Conservation (phyloP, 92 coral and sea anemone species). For the Parazoanthus atlanticus region DNA sequence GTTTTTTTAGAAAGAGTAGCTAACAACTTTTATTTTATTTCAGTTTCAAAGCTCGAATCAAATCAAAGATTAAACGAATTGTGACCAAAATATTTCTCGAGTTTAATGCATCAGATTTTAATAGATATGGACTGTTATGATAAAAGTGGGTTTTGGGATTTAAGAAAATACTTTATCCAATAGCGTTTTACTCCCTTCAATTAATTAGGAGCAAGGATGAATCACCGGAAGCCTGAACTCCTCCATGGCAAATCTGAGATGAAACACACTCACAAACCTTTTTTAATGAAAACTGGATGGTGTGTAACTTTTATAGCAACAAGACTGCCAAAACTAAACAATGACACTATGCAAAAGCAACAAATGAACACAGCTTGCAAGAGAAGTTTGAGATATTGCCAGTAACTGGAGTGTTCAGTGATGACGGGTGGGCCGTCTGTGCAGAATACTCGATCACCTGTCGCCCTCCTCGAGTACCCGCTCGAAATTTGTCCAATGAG, state of each 20-base stretch:
- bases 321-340: neutral
- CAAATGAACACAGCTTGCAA: conserved; percentile 7
- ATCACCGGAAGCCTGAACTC: neutral
- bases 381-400: neutral
- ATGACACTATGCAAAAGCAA: neutral
- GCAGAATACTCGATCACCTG: conserved; percentile 29
- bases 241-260: no score
- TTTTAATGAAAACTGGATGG: neutral
- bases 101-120: neutral
- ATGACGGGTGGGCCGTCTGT: conserved; percentile 23
- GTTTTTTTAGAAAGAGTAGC: no score
- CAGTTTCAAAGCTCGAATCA: no score
- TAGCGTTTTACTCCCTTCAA: neutral
- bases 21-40: neutral
- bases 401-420: neutral
- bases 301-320: neutral
- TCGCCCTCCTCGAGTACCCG: neutral
- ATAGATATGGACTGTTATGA: neutral
- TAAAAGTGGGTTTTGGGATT: neutral
- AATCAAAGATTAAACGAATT: no score
- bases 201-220: neutral
- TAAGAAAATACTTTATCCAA: neutral
- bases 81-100: neutral
- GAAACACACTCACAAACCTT: no score
- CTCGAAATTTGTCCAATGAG: neutral